phyloP scores from a whole-genome alignment of 2,888 invertebrate genomes.

The Synanthedon vespiformis region DNA sequence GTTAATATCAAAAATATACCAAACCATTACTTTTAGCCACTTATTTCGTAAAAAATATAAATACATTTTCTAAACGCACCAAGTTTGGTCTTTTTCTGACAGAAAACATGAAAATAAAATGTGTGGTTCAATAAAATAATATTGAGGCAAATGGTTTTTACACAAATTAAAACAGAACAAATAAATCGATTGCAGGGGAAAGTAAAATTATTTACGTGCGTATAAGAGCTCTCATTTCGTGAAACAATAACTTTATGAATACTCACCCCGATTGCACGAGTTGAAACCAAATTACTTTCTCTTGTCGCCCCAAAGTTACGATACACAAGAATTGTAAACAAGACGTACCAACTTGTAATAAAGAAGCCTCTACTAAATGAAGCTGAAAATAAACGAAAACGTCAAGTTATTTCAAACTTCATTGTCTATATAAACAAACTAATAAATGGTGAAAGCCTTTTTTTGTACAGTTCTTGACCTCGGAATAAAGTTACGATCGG shows the following conservation, averaged over 20 bases:
- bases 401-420: constrained; percentile 39
- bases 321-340: constrained; percentile 36
- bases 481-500: constrained; percentile 12
- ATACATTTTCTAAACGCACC: too few relatives aligned
- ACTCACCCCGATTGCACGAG: constrained; percentile 3
- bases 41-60: too few relatives aligned
- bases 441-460: constrained; percentile 14
- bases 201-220: too few relatives aligned
- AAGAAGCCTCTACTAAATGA: constrained; percentile 41
- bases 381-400: constrained; percentile 52
- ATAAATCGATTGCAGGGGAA: too few relatives aligned
- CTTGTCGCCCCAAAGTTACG: constrained; percentile 11
- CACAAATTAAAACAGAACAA: too few relatives aligned
- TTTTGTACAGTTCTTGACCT: constrained; percentile 22
- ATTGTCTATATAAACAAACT: constrained; percentile 52
- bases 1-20: too few relatives aligned
- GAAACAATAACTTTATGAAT: constrained; percentile 30
- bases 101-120: too few relatives aligned
- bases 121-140: too few relatives aligned
- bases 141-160: too few relatives aligned
- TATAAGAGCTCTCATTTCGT: constrained; percentile 4
- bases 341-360: constrained; percentile 14
- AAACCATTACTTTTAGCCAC: too few relatives aligned
- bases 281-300: constrained; percentile 7
- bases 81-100: too few relatives aligned